Conservation (phyloP, 2,888 invertebrate genomes). For the Amphipyra tragopoginis region DNA sequence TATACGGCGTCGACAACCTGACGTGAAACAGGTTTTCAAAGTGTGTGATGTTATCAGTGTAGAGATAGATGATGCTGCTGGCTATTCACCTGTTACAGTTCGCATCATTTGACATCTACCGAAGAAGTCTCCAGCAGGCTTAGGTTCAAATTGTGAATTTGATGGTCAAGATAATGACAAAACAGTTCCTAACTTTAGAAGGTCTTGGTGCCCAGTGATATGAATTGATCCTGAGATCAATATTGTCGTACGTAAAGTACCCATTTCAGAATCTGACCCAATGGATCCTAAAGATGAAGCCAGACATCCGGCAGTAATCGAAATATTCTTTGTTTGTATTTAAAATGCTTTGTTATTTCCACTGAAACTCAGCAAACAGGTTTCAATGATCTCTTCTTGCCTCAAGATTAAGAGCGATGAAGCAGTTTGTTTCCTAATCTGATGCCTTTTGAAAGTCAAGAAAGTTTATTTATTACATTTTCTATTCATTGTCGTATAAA, state of each 20-base stretch:
- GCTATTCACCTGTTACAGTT: conserved; percentile 31
- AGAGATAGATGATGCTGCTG: conserved; percentile 28
- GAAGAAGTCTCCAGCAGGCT: no score
- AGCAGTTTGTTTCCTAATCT: conserved; percentile 30
- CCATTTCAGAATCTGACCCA: no score
- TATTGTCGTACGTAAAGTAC: no score
- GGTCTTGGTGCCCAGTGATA: no score
- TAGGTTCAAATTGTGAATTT: no score
- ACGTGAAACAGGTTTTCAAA: conserved; percentile 33
- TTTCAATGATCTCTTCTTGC: conserved; percentile 12
- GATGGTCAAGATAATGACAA: no score
- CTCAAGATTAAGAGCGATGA: conserved; percentile 37
- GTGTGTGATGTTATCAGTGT: conserved; percentile 29
- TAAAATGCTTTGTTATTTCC: conserved; percentile 17
- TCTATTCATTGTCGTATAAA: conserved; percentile 40
- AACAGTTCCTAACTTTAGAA: no score
- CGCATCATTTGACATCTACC: conserved; percentile 7
- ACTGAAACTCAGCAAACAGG: conserved; percentile 25
- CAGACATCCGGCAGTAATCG: not conserved
- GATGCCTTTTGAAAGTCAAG: conserved; percentile 42
- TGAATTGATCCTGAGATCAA: no score
- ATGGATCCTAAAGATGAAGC: no score
- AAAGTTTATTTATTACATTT: conserved; percentile 42
- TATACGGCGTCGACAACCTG: conserved; percentile 33
- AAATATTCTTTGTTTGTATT: conserved; percentile 1